Conservation (phyloP, 2,113 vertebrate species). For the Phrynocephalus versicolor region DNA sequence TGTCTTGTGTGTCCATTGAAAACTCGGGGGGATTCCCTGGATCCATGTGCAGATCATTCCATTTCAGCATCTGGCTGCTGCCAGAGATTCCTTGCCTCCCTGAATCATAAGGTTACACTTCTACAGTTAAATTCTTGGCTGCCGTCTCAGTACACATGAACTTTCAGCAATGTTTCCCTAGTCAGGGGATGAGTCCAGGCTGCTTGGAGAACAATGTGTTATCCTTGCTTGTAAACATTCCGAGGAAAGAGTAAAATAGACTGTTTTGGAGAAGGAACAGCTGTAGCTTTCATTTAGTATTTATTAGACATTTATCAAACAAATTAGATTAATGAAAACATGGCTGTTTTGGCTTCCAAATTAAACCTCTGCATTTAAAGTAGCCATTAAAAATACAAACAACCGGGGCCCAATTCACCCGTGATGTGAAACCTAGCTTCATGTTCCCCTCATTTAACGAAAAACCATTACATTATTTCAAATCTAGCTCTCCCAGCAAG, state of each 20-base stretch:
- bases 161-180: constrained; percentile 38
- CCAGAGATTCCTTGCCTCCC: constrained; percentile 29
- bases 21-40: constrained; percentile 18
- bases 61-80: constrained; percentile 31
- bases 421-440: neutral
- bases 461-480: neutral
- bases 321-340: neutral
- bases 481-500: too few relatives aligned
- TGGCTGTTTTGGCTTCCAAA: neutral
- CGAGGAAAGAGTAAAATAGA: constrained; percentile 13
- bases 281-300: neutral
- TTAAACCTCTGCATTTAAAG: constrained; percentile 38
- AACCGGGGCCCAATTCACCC: neutral
- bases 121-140: constrained; percentile 36
- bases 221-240: constrained; percentile 30
- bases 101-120: constrained; percentile 47
- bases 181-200: constrained; percentile 10
- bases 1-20: constrained; percentile 18
- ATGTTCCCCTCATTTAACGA: constrained; percentile 23
- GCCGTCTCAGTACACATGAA: constrained; percentile 5
- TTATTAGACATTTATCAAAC: constrained; percentile 21
- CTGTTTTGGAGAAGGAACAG: constrained; percentile 7
- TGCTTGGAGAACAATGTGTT: constrained; percentile 36
- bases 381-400: constrained; percentile 23
- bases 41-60: constrained; percentile 8